Conservation (phyloP, 2,797 vertebrate species). For the Phataginus tricuspis region DNA sequence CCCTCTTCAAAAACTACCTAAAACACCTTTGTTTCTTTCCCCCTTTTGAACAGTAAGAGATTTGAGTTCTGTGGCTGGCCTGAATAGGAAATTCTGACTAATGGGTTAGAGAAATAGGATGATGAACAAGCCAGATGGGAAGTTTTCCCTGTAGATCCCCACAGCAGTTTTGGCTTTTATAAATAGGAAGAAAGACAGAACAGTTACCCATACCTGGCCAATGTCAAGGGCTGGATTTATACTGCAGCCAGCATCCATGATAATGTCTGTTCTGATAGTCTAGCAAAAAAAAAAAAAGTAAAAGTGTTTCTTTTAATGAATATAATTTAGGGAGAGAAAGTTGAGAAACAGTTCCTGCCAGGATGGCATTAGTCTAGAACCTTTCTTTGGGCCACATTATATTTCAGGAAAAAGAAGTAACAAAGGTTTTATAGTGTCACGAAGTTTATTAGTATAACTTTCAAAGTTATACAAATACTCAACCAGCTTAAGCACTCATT, state of each 20-base stretch:
- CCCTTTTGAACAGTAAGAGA: background rate
- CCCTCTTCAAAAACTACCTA: background rate
- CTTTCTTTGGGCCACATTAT: background rate
- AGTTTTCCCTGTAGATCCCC: background rate
- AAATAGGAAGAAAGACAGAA: background rate
- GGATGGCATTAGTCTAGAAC: background rate
- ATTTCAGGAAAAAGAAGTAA: slow-evolving; percentile 13
- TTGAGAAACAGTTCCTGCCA: background rate
- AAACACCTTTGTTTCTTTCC: background rate
- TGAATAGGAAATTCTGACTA: background rate
- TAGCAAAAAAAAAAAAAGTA: slow-evolving; percentile 69
- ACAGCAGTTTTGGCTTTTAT: background rate
- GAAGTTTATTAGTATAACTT: background rate
- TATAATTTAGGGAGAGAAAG: background rate
- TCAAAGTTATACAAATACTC: background rate
- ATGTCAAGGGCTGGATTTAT: slow-evolving; percentile 88
- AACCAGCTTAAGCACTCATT: background rate
- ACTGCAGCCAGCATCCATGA: slow-evolving; percentile 86
- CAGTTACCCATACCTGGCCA: slow-evolving; percentile 85
- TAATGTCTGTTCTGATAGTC: slow-evolving; percentile 88
- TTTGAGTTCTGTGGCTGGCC: background rate
- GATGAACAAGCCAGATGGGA: background rate
- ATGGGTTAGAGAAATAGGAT: background rate
- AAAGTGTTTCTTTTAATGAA: background rate
- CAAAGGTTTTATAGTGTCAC: background rate